Evolutionary conservation across 2,888 invertebrate species (phyloP).

Genomic region (Agrotis exclamationis): DNA sequence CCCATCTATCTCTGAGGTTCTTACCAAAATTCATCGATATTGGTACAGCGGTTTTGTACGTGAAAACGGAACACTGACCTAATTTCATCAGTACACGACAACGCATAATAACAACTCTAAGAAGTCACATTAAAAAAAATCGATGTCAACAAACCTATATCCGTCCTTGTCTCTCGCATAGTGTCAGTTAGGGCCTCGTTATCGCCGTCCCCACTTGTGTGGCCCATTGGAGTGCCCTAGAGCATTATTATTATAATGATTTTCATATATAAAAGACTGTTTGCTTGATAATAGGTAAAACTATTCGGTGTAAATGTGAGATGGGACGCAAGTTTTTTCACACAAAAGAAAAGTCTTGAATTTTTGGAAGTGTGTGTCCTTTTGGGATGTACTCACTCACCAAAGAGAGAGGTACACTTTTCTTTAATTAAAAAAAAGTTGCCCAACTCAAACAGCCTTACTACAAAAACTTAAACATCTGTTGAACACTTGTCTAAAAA

Average conservation of each 20-base stretch:
- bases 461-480: too few relatives aligned
- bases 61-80: too few relatives aligned
- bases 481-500: too few relatives aligned
- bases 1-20: too few relatives aligned
- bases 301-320: constrained; percentile 13
- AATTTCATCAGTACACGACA: constrained; percentile 18
- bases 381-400: too few relatives aligned
- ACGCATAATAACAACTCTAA: constrained; percentile 25
- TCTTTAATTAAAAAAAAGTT: too few relatives aligned
- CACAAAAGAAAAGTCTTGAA: too few relatives aligned
- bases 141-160: constrained; percentile 40
- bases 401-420: too few relatives aligned
- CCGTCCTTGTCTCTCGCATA: constrained; percentile 39
- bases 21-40: too few relatives aligned
- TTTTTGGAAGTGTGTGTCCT: too few relatives aligned
- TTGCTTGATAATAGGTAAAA: constrained; percentile 30
- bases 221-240: constrained; percentile 62
- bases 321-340: not conserved
- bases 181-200: constrained; percentile 58
- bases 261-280: constrained; percentile 36
- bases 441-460: too few relatives aligned
- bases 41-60: too few relatives aligned
- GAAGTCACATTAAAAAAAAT: constrained; percentile 48
- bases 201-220: constrained; percentile 64
- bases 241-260: constrained; percentile 60